A percentile compares a stretch with the other conserved stretches of the same genome.
Conservation (phyloP, 1,140 invertebrate genomes). For the Musca vetustissima region DNA sequence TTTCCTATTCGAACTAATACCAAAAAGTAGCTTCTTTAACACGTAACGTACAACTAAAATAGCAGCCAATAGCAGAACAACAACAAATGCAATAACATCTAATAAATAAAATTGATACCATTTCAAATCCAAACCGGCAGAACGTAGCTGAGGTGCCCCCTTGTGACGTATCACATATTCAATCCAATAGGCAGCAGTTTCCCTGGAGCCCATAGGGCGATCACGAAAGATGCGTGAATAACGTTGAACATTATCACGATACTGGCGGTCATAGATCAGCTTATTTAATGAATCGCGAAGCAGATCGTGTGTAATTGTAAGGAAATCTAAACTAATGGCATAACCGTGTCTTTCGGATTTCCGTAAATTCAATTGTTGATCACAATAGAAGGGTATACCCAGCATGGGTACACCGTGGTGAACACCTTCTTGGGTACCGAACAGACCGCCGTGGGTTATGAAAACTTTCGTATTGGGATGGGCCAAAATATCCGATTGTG, state of each 20-base stretch:
- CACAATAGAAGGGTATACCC: slow-evolving; percentile 63
- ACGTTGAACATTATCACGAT: slow-evolving; percentile 48
- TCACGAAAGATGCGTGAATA: slow-evolving; percentile 59
- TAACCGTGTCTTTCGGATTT: slow-evolving; percentile 34
- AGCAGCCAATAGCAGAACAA: neutral
- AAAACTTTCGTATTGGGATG: slow-evolving; percentile 64
- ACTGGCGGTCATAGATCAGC: slow-evolving; percentile 57
- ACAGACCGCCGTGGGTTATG: slow-evolving; percentile 65
- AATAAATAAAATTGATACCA: slow-evolving; percentile 65
- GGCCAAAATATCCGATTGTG: slow-evolving; percentile 64
- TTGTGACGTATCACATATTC: slow-evolving; percentile 64
- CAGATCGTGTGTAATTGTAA: slow-evolving; percentile 42
- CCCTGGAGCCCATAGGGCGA: slow-evolving; percentile 57
- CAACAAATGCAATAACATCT: slow-evolving; percentile 57
- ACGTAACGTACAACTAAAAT: neutral
- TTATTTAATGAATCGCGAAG: slow-evolving; percentile 52
- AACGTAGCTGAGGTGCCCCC: slow-evolving; percentile 60
- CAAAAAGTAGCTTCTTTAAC: too few relatives aligned
- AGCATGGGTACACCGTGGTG: slow-evolving; percentile 64
- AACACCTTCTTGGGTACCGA: slow-evolving; percentile 63
- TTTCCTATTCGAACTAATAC: too few relatives aligned
- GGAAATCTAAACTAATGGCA: slow-evolving; percentile 38
- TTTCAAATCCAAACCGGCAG: slow-evolving; percentile 59
- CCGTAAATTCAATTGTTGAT: slow-evolving; percentile 56
- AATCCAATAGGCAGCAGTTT: slow-evolving; percentile 64